Evolutionary conservation across 2,797 vertebrate species (phyloP), one percentile per base, ranked within the genome.

Genomic region (Acipenser oxyrinchus): DNA sequence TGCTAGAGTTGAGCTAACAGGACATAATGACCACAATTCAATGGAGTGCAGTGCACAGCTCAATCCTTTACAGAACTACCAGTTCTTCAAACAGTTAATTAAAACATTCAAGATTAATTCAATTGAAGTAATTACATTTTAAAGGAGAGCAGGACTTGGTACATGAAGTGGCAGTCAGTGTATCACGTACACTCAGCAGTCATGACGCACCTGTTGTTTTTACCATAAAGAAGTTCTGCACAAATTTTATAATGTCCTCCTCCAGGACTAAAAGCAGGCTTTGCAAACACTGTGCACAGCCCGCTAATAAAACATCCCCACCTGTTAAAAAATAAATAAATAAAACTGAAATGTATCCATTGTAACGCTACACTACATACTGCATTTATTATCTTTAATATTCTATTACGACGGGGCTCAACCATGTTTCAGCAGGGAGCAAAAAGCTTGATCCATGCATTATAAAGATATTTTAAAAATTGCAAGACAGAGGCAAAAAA

Each of bases 231-330:
- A 93, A 67, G 51, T 93, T 92, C 84, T 95, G 94, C 77, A 93
- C 97, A 83, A 97, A 85, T 77, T 79, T 94, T 86, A 99, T 81
- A 69, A 80, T 51, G 71, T 80, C 77, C 72, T 83, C 79, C 75
- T 88, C 84, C 70, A 79, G 82, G 69, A 18, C 67, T 81, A 13
- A 68, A 69, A 69, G 76, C 79, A 70, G 82, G 78, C 84, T 93
- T 94, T 72, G 80, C 63, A 82, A 81, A 83, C 63, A 96, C 83
- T 98, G 93, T 59, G 97, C 90, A 83, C 95, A 97, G 86, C 95
- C 98, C 83, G 93, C 93, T 79, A 99, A 85, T 76, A 94, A 89
- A 76, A 98, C 89, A 74, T 94, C 89, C 66, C 82, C 83, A 79
- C 86, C 96, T 98, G 81, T 72, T 11, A 51, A 13, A 65, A 59